These are phyloP conservation scores for Dioctria rufipes DNA, from an alignment of 2,888 invertebrate genomes.

Conservation along the genomic window DNA sequence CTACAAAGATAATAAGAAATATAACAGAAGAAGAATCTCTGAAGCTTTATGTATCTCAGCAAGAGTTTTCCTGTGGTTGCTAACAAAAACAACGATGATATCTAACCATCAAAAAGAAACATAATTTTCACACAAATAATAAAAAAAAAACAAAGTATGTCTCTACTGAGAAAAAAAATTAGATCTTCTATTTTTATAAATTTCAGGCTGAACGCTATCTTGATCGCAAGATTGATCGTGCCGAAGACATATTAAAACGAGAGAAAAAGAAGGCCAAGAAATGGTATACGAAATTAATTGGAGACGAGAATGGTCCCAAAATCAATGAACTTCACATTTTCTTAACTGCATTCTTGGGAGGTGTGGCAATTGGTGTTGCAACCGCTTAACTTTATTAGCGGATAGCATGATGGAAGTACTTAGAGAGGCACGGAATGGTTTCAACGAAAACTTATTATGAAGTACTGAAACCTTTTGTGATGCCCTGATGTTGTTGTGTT, in stretches of 20 bases:
- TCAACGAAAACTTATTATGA: background rate
- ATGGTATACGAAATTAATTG: conserved; percentile 82
- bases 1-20: too few species aligned
- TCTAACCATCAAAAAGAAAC: background rate
- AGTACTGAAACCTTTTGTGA: background rate
- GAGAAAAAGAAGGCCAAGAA: conserved; percentile 80
- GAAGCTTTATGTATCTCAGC: too few species aligned
- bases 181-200: conserved; percentile 39
- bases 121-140: conserved; percentile 1
- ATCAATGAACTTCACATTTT: conserved; percentile 86
- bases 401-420: background rate
- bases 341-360: conserved; percentile 84
- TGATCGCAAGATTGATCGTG: conserved; percentile 86
- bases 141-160: conserved; percentile 6
- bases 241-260: conserved; percentile 81
- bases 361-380: conserved; percentile 79
- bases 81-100: background rate
- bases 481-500: background rate
- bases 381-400: conserved; percentile 63
- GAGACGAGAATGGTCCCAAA: conserved; percentile 77
- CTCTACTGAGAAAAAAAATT: background rate
- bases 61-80: too few species aligned
- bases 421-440: background rate
- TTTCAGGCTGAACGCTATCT: conserved; percentile 85
- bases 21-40: too few species aligned